phyloP scores from a whole-genome alignment of 2,797 vertebrate species.

The Megalops cyprinoides region DNA sequence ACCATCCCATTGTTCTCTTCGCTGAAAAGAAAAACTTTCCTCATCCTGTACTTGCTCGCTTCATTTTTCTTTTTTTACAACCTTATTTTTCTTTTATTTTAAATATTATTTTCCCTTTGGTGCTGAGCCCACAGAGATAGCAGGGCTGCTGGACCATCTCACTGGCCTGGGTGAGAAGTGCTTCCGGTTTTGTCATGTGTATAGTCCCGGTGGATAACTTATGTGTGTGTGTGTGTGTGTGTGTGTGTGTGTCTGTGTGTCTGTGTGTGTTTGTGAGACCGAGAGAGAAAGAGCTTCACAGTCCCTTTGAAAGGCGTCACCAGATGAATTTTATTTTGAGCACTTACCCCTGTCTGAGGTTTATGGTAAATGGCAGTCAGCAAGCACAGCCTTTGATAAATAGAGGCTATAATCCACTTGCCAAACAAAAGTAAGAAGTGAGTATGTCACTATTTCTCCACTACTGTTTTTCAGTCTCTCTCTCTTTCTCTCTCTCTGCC shows the following conservation, averaged over 20 bases:
- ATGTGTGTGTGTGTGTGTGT: conserved; percentile 25
- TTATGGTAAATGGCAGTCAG: not conserved
- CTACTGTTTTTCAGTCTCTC: not conserved
- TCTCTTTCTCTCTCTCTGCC: not conserved
- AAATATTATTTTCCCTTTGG: conserved; percentile 47
- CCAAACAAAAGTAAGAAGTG: not conserved
- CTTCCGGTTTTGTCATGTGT: conserved; percentile 48
- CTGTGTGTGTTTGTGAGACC: not conserved
- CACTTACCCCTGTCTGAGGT: not conserved
- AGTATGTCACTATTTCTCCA: not conserved
- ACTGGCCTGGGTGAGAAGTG: conserved; percentile 48
- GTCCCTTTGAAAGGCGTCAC: not conserved
- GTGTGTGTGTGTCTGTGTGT: conserved; percentile 1
- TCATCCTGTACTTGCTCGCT: conserved; percentile 54
- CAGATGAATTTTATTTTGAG: too few relatives aligned
- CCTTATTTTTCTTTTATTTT: conserved; percentile 52
- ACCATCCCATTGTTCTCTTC: conserved; percentile 57
- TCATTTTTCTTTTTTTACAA: conserved; percentile 44
- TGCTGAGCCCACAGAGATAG: conserved; percentile 45
- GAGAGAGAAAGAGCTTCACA: not conserved
- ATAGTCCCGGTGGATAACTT: not conserved
- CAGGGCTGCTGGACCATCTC: not conserved
- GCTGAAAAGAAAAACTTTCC: conserved; percentile 53
- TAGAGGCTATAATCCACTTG: not conserved
- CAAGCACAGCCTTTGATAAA: not conserved